Conservation (phyloP, 2,888 invertebrate genomes). For the Oscheius sp. region DNA sequence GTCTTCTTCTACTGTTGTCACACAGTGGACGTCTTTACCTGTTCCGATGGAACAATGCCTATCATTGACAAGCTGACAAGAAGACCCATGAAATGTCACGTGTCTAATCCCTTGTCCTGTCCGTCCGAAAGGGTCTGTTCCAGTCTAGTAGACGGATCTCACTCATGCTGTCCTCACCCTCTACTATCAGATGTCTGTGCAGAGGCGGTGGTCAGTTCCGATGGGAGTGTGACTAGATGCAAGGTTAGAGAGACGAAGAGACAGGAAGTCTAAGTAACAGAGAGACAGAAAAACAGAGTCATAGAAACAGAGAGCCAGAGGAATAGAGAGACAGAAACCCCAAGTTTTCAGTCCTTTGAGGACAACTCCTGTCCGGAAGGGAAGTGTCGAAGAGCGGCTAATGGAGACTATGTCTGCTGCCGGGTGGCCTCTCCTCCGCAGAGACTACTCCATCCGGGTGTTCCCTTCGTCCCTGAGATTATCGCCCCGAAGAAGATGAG, state of each 20-base stretch:
- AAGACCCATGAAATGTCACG: conserved; percentile 40
- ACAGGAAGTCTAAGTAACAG: not conserved
- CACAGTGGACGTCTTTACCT: conserved; percentile 59
- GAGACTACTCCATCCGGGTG: conserved; percentile 20
- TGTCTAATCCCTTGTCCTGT: conserved; percentile 54
- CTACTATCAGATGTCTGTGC: conserved; percentile 43
- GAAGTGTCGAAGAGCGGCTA: conserved; percentile 56
- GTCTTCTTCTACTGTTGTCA: conserved; percentile 63
- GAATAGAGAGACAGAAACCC: too few species aligned
- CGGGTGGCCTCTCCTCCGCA: conserved; percentile 15
- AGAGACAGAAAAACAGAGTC: too few species aligned
- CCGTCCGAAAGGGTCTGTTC: conserved; percentile 54
- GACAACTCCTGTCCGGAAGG: conserved; percentile 54
- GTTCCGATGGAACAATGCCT: conserved; percentile 51
- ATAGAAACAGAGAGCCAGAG: too few species aligned
- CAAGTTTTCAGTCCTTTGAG: conserved; percentile 46
- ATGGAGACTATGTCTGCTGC: conserved; percentile 58
- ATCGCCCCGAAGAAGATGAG: conserved; percentile 19
- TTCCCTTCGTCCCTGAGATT: conserved; percentile 15
- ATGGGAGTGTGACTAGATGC: conserved; percentile 44
- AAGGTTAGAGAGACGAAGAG: conserved; percentile 21
- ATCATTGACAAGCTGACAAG: conserved; percentile 42
- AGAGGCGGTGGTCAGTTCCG: conserved; percentile 48
- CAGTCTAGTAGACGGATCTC: conserved; percentile 49
- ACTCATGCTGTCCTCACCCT: conserved; percentile 56